phyloP scores from a whole-genome alignment of 2,888 invertebrate species.

The Zonitis immaculata region DNA sequence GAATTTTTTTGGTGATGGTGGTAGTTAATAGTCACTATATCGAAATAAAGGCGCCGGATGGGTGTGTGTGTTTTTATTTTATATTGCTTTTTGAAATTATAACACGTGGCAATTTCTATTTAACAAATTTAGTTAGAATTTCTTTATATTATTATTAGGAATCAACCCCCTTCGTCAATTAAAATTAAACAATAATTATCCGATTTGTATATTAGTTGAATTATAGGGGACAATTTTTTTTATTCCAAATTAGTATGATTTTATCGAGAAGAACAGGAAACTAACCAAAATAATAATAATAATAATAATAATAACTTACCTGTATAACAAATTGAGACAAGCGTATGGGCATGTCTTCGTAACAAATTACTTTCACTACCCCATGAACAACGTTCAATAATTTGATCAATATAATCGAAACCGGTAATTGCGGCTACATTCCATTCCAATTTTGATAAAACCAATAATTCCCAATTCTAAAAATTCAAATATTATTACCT shows the following conservation, averaged over 20 bases:
- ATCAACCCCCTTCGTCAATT: too few species aligned
- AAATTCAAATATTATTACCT: too few species aligned
- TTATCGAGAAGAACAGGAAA: neutral
- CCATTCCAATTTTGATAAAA: slow-evolving; percentile 74
- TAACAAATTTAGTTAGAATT: too few species aligned
- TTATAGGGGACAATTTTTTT: neutral
- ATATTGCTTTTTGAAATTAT: too few species aligned
- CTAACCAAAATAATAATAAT: neutral
- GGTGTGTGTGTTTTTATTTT: neutral
- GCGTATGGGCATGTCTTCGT: slow-evolving; percentile 69
- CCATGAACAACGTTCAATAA: slow-evolving; percentile 64
- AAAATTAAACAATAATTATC: neutral
- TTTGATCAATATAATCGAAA: slow-evolving; percentile 78
- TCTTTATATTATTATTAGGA: too few species aligned
- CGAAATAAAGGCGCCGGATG: neutral
- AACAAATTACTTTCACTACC: slow-evolving; percentile 58
- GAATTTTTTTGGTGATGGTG: neutral
- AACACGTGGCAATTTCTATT: neutral
- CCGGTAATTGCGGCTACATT: slow-evolving; percentile 74
- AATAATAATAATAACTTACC: slow-evolving; percentile 50
- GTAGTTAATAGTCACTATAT: neutral
- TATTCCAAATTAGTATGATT: neutral
- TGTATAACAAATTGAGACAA: slow-evolving; percentile 73
- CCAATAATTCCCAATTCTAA: slow-evolving; percentile 76
- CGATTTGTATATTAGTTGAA: too few species aligned